These are phyloP conservation scores for Oryzaephilus surinamensis DNA, from an alignment of 1,140 invertebrate species.

Conservation along the genomic window DNA sequence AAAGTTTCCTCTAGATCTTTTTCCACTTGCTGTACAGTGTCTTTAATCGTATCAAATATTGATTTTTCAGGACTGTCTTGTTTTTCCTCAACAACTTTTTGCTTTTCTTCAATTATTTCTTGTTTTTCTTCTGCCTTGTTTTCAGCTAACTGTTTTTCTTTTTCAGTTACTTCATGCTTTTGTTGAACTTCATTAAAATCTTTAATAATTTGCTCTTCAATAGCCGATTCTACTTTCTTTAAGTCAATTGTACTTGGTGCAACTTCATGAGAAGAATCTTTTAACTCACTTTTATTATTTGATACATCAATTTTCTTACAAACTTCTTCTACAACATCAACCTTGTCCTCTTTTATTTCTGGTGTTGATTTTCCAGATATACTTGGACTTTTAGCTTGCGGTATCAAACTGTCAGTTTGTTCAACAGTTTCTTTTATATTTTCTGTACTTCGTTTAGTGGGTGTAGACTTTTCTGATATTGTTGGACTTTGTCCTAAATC, in stretches of 20 bases:
- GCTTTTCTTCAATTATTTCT: not conserved
- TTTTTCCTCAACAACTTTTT: not conserved
- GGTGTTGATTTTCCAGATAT: too few relatives aligned
- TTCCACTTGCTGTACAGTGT: not conserved
- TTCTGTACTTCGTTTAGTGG: slow-evolving; percentile 3
- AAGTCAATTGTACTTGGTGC: not conserved
- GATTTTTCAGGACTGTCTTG: too few relatives aligned
- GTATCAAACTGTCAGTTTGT: too few relatives aligned
- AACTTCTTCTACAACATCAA: too few relatives aligned
- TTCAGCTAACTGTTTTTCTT: slow-evolving; percentile 3
- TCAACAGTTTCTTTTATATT: slow-evolving; percentile 5
- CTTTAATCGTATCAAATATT: not conserved
- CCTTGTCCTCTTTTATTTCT: too few relatives aligned
- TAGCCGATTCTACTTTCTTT: slow-evolving; percentile 4
- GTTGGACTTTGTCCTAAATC: not conserved
- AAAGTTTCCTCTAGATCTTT: not conserved
- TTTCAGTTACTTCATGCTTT: not conserved
- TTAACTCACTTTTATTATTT: not conserved
- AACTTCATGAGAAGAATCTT: slow-evolving; percentile 6
- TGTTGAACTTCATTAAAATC: slow-evolving; percentile 4
- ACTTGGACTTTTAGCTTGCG: too few relatives aligned
- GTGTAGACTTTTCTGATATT: not conserved
- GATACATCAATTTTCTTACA: not conserved
- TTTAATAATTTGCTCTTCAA: slow-evolving; percentile 6
- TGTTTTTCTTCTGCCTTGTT: slow-evolving; percentile 5